Conservation (phyloP, 2,888 invertebrate genomes). For the Thereva nobilitata region DNA sequence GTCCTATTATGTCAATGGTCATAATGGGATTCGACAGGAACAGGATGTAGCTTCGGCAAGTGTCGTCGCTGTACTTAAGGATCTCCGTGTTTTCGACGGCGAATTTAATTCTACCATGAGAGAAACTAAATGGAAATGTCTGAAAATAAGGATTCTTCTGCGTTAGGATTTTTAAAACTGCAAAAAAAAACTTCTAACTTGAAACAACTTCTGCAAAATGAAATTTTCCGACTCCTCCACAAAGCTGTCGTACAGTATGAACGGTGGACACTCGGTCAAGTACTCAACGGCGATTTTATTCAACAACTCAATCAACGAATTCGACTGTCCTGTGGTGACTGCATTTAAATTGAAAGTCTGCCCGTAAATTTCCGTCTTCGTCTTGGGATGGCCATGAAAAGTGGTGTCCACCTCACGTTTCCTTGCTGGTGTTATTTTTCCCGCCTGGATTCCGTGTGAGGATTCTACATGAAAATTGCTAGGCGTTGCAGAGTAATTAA, state of each 20-base stretch:
- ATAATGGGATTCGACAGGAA: conserved; percentile 69
- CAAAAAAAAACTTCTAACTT: conserved; percentile 45
- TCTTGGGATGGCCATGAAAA: conserved; percentile 65
- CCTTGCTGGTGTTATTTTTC: too few relatives aligned
- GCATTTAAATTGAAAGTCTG: conserved; percentile 57
- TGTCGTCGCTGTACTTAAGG: conserved; percentile 49
- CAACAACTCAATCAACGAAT: conserved; percentile 66
- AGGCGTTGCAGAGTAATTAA: too few relatives aligned
- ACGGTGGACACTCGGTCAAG: conserved; percentile 67
- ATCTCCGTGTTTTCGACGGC: conserved; percentile 58
- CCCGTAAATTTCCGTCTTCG: conserved; percentile 63
- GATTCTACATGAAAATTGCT: too few relatives aligned
- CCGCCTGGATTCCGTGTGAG: too few relatives aligned
- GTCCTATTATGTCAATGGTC: conserved; percentile 63
- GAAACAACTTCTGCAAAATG: conserved; percentile 64
- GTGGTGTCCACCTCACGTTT: conserved; percentile 60
- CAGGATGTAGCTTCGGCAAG: conserved; percentile 68
- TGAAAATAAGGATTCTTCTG: conserved; percentile 34
- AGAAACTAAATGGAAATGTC: conserved; percentile 61
- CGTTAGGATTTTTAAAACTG: neutral
- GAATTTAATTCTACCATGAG: conserved; percentile 67
- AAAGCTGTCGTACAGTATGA: conserved; percentile 68
- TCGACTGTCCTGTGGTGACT: conserved; percentile 59
- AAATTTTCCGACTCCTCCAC: conserved; percentile 63
- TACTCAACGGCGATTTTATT: conserved; percentile 65